Evolutionary conservation across 2,113 vertebrate genomes (phyloP).

Genomic region (Leptocoma aspasia): DNA sequence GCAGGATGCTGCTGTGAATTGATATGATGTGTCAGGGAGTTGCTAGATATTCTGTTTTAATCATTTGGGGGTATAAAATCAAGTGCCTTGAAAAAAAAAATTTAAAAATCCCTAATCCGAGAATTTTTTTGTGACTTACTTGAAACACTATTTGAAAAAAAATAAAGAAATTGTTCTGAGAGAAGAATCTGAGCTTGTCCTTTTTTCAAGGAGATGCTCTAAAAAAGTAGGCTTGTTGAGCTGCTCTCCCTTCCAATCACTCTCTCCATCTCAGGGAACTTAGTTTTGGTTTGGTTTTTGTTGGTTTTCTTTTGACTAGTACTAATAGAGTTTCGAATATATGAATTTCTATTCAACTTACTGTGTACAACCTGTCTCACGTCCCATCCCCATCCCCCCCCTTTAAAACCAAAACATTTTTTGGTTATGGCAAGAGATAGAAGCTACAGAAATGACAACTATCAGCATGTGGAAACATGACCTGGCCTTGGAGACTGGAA

Average conservation of each 20-base stretch:
- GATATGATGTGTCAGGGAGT: not conserved
- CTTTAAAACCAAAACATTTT: not conserved
- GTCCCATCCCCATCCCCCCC: rapidly evolving
- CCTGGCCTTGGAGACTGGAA: not conserved
- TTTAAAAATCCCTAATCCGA: not conserved
- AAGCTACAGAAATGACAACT: not conserved
- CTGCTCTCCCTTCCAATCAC: not conserved
- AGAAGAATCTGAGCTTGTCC: not conserved
- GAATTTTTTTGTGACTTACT: not conserved
- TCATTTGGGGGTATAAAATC: not conserved
- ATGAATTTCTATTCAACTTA: not conserved
- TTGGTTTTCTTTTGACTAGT: not conserved
- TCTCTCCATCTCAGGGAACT: not conserved
- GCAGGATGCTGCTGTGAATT: not conserved
- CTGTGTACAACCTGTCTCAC: not conserved
- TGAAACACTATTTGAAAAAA: not conserved
- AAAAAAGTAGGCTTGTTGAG: not conserved
- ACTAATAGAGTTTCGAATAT: not conserved
- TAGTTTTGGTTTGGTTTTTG: not conserved
- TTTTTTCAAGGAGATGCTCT: not conserved
- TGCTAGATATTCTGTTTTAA: not conserved
- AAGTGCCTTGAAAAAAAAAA: not conserved
- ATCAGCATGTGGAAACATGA: not conserved
- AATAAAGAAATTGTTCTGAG: not conserved
- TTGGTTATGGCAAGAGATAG: not conserved